Percentiles rank a stretch among this genome's conserved stretches.
Evolutionary conservation across 2,888 invertebrate genomes (phyloP).

Genomic region (Tholera decimalis): DNA sequence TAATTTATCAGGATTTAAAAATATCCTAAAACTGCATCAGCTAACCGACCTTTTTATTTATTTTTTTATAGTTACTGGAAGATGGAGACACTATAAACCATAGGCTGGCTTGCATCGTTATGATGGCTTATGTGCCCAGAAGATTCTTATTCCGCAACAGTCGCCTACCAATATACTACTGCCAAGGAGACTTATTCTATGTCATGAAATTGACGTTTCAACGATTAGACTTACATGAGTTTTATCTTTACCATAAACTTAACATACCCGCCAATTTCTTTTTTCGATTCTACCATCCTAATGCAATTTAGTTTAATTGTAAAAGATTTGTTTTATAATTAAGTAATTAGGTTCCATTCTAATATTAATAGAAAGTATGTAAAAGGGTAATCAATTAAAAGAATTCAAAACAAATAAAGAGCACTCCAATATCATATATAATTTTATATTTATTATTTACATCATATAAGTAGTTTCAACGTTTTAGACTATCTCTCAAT

Average conservation of each 20-base stretch:
- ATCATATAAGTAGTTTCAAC: no score
- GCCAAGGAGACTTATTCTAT: slow-evolving; percentile 73
- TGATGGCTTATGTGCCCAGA: slow-evolving; percentile 73
- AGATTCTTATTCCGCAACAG: slow-evolving; percentile 70
- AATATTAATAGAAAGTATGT: neutral
- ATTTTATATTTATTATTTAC: no score
- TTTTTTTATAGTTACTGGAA: slow-evolving; percentile 73
- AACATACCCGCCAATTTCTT: slow-evolving; percentile 70
- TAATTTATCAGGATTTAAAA: no score
- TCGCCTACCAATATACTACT: slow-evolving; percentile 81
- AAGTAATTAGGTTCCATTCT: neutral
- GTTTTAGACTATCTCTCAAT: no score
- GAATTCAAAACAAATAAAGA: no score
- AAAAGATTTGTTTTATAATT: neutral
- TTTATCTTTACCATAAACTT: slow-evolving; percentile 69
- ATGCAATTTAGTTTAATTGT: neutral
- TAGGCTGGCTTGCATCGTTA: slow-evolving; percentile 74
- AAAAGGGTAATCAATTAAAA: no score
- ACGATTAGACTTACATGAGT: slow-evolving; percentile 78
- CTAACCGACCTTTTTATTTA: slow-evolving; percentile 5
- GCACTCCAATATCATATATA: no score
- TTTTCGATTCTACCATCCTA: slow-evolving; percentile 80
- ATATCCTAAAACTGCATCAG: no score
- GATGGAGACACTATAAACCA: slow-evolving; percentile 67
- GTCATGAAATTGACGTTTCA: slow-evolving; percentile 71